Base-by-base conservation (phyloP, 2,113 vertebrate species). In the Cromileptes altivelis region DNA sequence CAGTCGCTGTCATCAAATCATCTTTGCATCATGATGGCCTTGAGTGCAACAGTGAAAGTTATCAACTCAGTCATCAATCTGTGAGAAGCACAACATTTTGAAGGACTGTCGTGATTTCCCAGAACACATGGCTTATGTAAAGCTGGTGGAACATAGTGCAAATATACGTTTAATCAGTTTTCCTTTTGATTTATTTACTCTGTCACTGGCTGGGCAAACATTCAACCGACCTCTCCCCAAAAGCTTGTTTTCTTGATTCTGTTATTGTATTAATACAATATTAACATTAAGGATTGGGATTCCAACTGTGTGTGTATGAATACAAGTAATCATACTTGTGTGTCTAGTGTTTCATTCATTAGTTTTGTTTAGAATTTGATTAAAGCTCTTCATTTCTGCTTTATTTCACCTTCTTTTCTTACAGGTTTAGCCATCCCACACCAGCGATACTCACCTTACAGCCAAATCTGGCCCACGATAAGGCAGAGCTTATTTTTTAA, bases 41-140 rank as follows among this genome's bases (percentile, higher is more conserved):
- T 42, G 67, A 65, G 42, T 47, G 64, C 57, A 63, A 42, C 37
- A 37, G 37, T 70, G 72, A 30, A 47, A 68, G 62, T 55, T 27
- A 73, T 78, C 47, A 78, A 49, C 63, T 56, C 53, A 53, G 47
- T 61, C 53, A 53, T 58, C n/a, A 47, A 19, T 40, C 65, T 71
- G 23, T 55, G 60, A 49, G 27, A 17, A 50, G 47, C 30, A 67
- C 4, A 0, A 14, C 9, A 7, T 9, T 58, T 15, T 60, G 68
- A 52, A 71, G 3, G 13, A 23, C 53, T 37, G 5, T 15, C 25
- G 21, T 61, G 33, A 78, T 60, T 45, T 23, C 12, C 12, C 55
- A 67, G 49, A 52, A 21, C 14, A 13, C 23, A 15, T 70, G 6
- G 49, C 12, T 33, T 6, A 73, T 33, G 25, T 21, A 1, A 62